These are phyloP conservation scores for Hipposideros armiger DNA, from an alignment of 2,113 vertebrate genomes.

Conservation along the genomic window DNA sequence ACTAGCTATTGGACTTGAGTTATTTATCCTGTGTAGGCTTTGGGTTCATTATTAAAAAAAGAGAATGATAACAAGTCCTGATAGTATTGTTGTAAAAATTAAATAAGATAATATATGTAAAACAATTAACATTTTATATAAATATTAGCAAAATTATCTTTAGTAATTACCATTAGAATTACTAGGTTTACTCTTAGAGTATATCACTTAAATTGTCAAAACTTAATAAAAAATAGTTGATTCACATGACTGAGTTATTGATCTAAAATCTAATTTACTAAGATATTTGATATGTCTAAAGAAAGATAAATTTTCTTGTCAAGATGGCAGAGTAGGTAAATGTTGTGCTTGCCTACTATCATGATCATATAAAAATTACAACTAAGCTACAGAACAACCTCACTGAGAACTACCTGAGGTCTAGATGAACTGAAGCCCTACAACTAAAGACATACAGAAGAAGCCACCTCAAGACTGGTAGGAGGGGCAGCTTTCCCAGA, in stretches of 20 bases:
- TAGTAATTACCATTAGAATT: background rate
- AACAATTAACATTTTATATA: background rate
- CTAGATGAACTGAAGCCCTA: too few relatives aligned
- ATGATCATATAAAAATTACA: too few relatives aligned
- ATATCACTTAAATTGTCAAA: background rate
- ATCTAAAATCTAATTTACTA: background rate
- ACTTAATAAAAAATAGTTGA: background rate
- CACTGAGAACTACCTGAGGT: too few relatives aligned
- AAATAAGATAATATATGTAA: background rate
- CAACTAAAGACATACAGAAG: too few relatives aligned
- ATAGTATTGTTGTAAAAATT: background rate
- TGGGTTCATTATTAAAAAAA: background rate
- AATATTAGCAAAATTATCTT: background rate
- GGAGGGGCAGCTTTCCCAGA: too few relatives aligned
- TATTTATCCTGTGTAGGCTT: background rate
- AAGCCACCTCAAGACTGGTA: too few relatives aligned
- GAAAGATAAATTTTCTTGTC: background rate
- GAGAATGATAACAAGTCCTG: background rate
- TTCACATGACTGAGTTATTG: background rate
- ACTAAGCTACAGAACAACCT: too few relatives aligned
- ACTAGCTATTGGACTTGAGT: background rate
- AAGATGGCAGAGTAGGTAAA: too few relatives aligned
- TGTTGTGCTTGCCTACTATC: too few relatives aligned
- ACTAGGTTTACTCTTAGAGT: background rate
- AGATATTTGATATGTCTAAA: background rate